phyloP scores from a whole-genome alignment of 1,140 invertebrate genomes.

The Phenacoccus solenopsis region DNA sequence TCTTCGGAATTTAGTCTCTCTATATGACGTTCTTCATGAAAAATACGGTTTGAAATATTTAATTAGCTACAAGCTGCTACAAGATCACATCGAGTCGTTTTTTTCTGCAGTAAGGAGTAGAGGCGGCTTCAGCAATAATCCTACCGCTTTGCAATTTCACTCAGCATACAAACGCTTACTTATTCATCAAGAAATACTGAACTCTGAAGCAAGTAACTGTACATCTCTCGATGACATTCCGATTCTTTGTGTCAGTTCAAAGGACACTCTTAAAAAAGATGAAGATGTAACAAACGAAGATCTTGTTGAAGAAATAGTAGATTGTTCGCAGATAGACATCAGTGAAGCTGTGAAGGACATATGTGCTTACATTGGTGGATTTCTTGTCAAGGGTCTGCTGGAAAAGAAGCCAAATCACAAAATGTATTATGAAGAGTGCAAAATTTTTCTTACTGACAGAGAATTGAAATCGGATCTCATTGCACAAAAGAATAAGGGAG shows the following conservation, averaged over 20 bases:
- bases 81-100: conserved; percentile 11
- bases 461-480: no score
- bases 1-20: not conserved
- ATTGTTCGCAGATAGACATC: no score
- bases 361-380: no score
- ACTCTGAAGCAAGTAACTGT: not conserved
- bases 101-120: conserved; percentile 12
- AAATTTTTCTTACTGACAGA: no score
- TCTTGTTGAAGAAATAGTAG: no score
- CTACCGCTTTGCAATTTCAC: conserved; percentile 4
- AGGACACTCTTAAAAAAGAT: no score
- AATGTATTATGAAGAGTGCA: no score
- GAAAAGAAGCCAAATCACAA: no score
- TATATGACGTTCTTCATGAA: conserved; percentile 1
- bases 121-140: conserved; percentile 11
- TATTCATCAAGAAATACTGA: not conserved
- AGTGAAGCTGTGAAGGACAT: no score
- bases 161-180: not conserved
- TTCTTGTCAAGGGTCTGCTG: no score
- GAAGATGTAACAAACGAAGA: no score
- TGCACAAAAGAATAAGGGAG: no score
- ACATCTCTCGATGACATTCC: not conserved
- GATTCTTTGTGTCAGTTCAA: not conserved
- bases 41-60: not conserved
- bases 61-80: not conserved